Evolutionary conservation across 2,888 invertebrate species (phyloP).

Genomic region (Tribolium freemani): DNA sequence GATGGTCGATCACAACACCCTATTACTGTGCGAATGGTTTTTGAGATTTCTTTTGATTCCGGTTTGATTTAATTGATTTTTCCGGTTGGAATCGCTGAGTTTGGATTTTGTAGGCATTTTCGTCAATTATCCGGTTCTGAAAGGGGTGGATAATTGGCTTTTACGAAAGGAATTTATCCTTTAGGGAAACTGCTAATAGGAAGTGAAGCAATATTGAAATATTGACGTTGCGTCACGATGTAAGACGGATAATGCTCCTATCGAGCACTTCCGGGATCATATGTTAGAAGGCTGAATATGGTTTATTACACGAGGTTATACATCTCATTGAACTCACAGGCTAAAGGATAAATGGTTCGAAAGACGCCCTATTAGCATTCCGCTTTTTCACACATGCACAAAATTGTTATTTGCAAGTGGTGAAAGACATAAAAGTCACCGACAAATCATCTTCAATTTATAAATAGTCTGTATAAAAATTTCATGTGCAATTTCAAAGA

Average conservation of each 20-base stretch:
- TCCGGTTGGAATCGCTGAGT: not conserved
- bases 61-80: slow-evolving; percentile 5
- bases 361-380: not conserved
- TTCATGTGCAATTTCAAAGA: slow-evolving; percentile 18
- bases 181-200: slow-evolving; percentile 7
- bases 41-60: slow-evolving; percentile 2
- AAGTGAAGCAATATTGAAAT: slow-evolving; percentile 6
- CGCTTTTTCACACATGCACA: not conserved
- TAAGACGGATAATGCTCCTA: not conserved
- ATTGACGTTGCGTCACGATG: not conserved
- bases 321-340: slow-evolving; percentile 2
- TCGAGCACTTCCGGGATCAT: slow-evolving; percentile 1
- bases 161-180: slow-evolving; percentile 5
- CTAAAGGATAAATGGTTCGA: not conserved
- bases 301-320: slow-evolving; percentile 4
- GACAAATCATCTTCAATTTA: not conserved
- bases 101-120: not conserved
- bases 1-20: slow-evolving; percentile 14
- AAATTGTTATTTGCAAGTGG: not conserved
- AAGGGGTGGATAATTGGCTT: slow-evolving; percentile 9
- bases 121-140: slow-evolving; percentile 7
- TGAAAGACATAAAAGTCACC: not conserved
- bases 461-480: slow-evolving; percentile 8
- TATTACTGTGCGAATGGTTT: slow-evolving; percentile 1
- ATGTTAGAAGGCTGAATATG: not conserved